Base-by-base conservation (phyloP, 2,888 invertebrate species). In the Julus scandinavius region DNA sequence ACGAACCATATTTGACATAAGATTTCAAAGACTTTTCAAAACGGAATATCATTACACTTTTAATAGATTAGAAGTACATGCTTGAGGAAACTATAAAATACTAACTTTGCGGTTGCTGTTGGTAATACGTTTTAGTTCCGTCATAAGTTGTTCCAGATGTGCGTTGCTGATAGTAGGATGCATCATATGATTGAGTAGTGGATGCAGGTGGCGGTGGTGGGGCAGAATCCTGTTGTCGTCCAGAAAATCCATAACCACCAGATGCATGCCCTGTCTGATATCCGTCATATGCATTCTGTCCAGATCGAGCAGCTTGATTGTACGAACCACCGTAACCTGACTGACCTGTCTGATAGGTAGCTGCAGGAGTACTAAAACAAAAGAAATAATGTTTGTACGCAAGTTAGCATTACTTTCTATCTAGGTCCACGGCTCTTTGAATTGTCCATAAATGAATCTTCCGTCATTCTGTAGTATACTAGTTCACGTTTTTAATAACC, bases 61-160 rank as follows among this genome's bases (percentile, higher is more conserved):
- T 29, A 29, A 29, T 29, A 29, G 29, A 29, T 29, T 29, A 29
- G 29, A 29, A 29, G 29, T 29, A 29, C 29, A 29, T 29, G 29
- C 29, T 29, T 49, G 49, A 11, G 49, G 54, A 11, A 54, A 15
- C 17, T 54, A 54, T 2, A 54, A 54, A 54, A 54, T n/a, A n/a
- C n/a, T 63, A 91, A 17, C 92, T 92, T 88, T 91, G 94, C n/a
- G 96, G 95, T 90, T 96, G 95, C 92, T 96, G 97, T 92, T 96
- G 96, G 92, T 96, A 96, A 89, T 95, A 96, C 1, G 96, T 95
- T 93, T 97, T 96, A 91, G 96, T 95, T 17, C 96, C 95, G 93
- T 96, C 96, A 93, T 96, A 96, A 4, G 90, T 89, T 85, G 95
- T 94, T 3, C 88, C 45, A 45, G 86, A 29, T 11, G 86, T n/a